Conservation (phyloP, 2,888 invertebrate species). For the Agrenia bidenticulata region DNA sequence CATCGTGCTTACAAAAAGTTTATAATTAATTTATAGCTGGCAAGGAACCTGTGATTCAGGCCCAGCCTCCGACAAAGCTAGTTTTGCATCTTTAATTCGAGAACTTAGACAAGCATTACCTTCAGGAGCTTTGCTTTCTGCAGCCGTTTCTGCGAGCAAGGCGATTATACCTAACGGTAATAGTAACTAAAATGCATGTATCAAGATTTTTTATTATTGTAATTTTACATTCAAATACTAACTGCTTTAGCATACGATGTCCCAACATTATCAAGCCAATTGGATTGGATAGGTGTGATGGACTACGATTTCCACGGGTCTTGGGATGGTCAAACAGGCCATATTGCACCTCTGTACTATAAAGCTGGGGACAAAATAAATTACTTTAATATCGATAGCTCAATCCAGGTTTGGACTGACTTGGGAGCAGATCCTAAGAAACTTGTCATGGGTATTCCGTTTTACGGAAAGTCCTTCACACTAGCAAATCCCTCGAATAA, state of each 20-base stretch:
- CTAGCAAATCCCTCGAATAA: conserved; percentile 56
- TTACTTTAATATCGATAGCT: conserved; percentile 59
- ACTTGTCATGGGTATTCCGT: conserved; percentile 66
- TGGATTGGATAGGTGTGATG: conserved; percentile 56
- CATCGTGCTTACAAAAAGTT: not conserved
- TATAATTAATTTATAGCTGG: not conserved
- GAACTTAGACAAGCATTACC: conserved; percentile 72
- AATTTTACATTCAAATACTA: no score
- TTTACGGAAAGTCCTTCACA: conserved; percentile 55
- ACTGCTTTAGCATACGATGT: conserved; percentile 55
- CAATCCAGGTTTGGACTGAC: conserved; percentile 71
- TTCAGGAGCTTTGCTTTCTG: conserved; percentile 67
- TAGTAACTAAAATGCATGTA: no score
- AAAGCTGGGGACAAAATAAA: conserved; percentile 51
- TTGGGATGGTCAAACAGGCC: conserved; percentile 55
- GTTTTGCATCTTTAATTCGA: conserved; percentile 71
- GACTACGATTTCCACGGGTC: conserved; percentile 55
- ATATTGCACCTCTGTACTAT: conserved; percentile 55
- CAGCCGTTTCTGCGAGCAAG: conserved; percentile 82
- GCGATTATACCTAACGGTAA: conserved; percentile 67
- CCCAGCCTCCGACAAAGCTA: conserved; percentile 67
- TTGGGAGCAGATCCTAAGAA: conserved; percentile 67
- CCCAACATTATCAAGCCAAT: conserved; percentile 51
- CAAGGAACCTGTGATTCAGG: conserved; percentile 1
- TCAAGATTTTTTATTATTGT: no score